Conservation (phyloP, 1,140 invertebrate species). For the Heliconius nattereri region DNA sequence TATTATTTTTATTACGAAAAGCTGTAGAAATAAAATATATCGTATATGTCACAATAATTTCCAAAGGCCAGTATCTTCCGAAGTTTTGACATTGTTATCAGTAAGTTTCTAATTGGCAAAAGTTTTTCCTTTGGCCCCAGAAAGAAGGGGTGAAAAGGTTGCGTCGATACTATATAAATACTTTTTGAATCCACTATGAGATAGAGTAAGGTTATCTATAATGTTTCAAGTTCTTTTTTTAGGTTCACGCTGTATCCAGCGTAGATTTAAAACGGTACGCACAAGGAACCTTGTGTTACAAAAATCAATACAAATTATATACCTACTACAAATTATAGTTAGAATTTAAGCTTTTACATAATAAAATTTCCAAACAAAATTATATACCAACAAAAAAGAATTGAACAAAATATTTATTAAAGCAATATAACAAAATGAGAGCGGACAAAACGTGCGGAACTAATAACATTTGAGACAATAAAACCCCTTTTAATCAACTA, state of each 20-base stretch:
- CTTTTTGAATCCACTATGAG: constrained; percentile 23
- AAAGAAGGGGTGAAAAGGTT: constrained; percentile 53
- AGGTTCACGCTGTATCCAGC: neutral
- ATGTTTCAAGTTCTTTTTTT: neutral
- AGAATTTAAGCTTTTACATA: too few species aligned
- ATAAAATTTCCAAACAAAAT: neutral
- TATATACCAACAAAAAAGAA: neutral
- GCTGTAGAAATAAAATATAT: constrained; percentile 18
- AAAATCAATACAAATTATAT: too few species aligned
- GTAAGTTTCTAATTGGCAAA: constrained; percentile 65
- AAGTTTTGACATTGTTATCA: constrained; percentile 66
- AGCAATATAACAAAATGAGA: neutral
- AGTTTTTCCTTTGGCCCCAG: constrained; percentile 50
- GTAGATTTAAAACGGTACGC: too few species aligned
- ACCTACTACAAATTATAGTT: too few species aligned
- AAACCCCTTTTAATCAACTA: constrained; percentile 20
- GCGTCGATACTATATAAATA: constrained; percentile 39
- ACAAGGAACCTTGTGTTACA: too few species aligned
- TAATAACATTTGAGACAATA: constrained; percentile 11
- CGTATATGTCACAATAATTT: constrained; percentile 61
- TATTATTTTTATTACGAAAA: neutral
- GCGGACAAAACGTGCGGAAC: neutral
- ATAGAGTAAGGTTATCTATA: neutral
- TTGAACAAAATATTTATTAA: constrained; percentile 3
- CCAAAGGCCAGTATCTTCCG: constrained; percentile 44